phyloP scores from a whole-genome alignment of 2,888 invertebrate genomes.

The Notocelia uddmanniana region DNA sequence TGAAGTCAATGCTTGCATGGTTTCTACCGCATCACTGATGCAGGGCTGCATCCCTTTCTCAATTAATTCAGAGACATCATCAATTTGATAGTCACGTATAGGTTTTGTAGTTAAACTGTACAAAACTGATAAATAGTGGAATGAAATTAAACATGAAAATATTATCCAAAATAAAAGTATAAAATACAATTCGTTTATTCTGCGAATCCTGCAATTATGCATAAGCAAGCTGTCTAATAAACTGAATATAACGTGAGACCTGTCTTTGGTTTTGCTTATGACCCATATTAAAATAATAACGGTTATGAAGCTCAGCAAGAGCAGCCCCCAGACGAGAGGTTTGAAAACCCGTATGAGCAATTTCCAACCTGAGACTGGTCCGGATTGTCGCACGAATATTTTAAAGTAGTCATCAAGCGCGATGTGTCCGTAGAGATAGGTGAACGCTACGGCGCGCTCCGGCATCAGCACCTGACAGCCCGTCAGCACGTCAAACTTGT shows the following conservation, averaged over 20 bases:
- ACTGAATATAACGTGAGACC: conserved; percentile 52
- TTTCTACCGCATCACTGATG: conserved; percentile 55
- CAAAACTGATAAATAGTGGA: conserved; percentile 61
- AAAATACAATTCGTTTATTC: conserved; percentile 39
- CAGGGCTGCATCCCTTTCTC: conserved; percentile 61
- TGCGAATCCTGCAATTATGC: conserved; percentile 52
- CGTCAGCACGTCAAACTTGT: conserved; percentile 52
- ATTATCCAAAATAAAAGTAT: conserved; percentile 20
- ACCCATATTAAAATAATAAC: conserved; percentile 54
- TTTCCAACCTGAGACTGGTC: conserved; percentile 55
- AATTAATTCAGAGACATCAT: conserved; percentile 52
- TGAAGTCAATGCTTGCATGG: conserved; percentile 46
- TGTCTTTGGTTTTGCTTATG: conserved; percentile 53
- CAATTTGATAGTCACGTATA: conserved; percentile 59
- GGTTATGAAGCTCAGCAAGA: conserved; percentile 52
- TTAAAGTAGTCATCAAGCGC: conserved; percentile 60
- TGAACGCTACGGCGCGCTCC: conserved; percentile 55
- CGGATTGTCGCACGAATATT: conserved; percentile 60
- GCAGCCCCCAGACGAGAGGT: conserved; percentile 56
- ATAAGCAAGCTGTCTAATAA: conserved; percentile 58
- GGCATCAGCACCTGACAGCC: conserved; percentile 54
- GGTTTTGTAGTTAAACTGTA: conserved; percentile 61
- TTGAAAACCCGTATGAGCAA: conserved; percentile 61
- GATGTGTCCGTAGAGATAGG: conserved; percentile 58
- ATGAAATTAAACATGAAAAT: conserved; percentile 51